A percentile compares a stretch with the other conserved stretches of the same genome.
Evolutionary conservation across 2,797 vertebrate genomes (phyloP).

Genomic region (Ctenochaetus hawaiiensis): DNA sequence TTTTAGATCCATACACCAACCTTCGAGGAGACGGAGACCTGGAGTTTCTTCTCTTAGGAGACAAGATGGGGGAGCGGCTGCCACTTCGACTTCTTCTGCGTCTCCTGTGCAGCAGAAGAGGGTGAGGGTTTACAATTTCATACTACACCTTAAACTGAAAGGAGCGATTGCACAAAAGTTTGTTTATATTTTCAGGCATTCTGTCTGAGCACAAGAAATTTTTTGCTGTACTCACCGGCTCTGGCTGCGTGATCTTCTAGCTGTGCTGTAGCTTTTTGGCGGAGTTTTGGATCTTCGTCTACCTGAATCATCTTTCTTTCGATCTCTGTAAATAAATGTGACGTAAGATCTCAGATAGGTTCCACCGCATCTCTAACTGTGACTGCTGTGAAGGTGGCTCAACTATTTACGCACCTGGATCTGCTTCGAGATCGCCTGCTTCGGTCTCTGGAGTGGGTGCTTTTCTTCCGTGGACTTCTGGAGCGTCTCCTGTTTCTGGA

Average conservation of each 20-base stretch:
- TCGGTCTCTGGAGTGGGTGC: constrained; percentile 90
- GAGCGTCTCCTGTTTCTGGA: constrained; percentile 93
- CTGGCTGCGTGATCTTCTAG: constrained; percentile 92
- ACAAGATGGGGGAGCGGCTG: constrained; percentile 80
- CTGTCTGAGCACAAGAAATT: too few relatives aligned
- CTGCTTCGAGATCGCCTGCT: constrained; percentile 89
- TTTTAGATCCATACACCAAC: constrained; percentile 72
- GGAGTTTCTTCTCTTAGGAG: constrained; percentile 90
- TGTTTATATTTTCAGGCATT: not conserved
- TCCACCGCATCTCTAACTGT: not conserved
- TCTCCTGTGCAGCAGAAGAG: constrained; percentile 75
- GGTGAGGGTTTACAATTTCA: not conserved
- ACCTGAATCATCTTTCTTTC: constrained; percentile 94
- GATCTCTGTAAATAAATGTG: constrained; percentile 84
- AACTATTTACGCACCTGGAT: constrained; percentile 83
- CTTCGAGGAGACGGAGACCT: constrained; percentile 93
- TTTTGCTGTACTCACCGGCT: constrained; percentile 87
- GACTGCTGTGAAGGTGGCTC: not conserved
- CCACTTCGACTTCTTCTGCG: constrained; percentile 89
- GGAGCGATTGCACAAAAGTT: too few relatives aligned
- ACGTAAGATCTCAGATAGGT: not conserved
- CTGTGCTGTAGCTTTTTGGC: constrained; percentile 97
- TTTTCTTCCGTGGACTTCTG: constrained; percentile 91
- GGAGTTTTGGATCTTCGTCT: constrained; percentile 96
- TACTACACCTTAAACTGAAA: not conserved